Evolutionary conservation across 2,888 invertebrate species (phyloP).

Genomic region (Tipula vernalis): DNA sequence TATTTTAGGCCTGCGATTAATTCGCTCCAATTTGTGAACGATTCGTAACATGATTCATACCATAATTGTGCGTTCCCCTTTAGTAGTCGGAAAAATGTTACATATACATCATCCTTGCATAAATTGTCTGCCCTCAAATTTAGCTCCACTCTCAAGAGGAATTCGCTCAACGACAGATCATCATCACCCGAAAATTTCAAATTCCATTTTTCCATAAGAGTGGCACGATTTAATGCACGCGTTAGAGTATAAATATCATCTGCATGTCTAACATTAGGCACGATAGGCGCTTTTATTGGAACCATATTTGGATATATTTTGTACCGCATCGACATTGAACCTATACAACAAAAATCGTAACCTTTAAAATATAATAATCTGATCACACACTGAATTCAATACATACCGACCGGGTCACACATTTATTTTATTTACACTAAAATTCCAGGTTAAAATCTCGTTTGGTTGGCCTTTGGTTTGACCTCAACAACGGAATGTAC

Average conservation of each 20-base stretch:
- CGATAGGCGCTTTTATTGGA: not conserved
- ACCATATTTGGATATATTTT: not conserved
- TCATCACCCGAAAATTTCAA: not conserved
- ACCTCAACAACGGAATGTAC: too few species aligned
- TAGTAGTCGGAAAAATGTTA: not conserved
- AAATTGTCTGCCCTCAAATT: not conserved
- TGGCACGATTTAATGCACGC: not conserved
- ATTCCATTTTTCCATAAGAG: not conserved
- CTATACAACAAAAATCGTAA: not conserved
- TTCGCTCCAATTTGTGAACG: not conserved
- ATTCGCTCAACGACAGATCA: not conserved
- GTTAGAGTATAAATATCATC: not conserved
- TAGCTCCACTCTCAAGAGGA: not conserved
- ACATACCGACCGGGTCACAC: too few species aligned
- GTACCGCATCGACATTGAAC: too few species aligned
- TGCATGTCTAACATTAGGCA: not conserved
- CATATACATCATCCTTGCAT: not conserved
- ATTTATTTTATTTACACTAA: too few species aligned
- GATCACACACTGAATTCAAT: too few species aligned
- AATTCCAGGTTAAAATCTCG: too few species aligned
- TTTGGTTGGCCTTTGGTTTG: too few species aligned
- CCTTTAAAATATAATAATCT: not conserved
- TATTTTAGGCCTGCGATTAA: not conserved
- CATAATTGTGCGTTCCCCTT: not conserved
- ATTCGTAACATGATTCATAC: not conserved